A percentile compares a stretch with the other conserved stretches of the same genome.
phyloP scores from a whole-genome alignment of 2,888 invertebrate species.

The Diabrotica balteata region DNA sequence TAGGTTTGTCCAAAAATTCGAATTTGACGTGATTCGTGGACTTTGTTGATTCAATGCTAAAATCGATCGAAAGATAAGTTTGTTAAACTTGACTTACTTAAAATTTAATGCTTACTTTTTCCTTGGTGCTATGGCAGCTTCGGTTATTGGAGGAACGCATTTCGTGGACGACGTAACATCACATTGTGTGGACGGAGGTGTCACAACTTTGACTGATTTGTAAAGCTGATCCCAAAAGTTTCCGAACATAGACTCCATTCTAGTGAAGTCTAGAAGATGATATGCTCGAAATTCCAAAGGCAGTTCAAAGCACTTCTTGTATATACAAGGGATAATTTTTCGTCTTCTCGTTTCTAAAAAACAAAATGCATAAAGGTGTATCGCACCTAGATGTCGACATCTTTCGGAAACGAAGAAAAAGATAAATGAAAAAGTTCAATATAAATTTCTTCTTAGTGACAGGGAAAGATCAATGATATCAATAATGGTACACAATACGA shows the following conservation, averaged over 20 bases:
- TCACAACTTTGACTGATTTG: slow-evolving; percentile 61
- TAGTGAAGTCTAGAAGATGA: slow-evolving; percentile 69
- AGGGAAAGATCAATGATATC: too few species aligned
- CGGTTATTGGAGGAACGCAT: too few species aligned
- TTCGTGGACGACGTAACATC: not conserved
- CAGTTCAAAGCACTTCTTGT: slow-evolving; percentile 58
- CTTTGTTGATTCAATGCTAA: slow-evolving; percentile 13
- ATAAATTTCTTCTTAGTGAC: too few species aligned
- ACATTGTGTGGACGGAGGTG: slow-evolving; percentile 9
- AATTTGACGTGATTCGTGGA: slow-evolving; percentile 22
- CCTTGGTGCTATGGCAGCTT: not conserved
- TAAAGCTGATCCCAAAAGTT: slow-evolving; percentile 77
- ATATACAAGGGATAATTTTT: slow-evolving; percentile 42
- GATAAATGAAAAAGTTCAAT: too few species aligned
- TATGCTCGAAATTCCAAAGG: slow-evolving; percentile 73
- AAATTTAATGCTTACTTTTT: not conserved
- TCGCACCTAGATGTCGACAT: too few species aligned
- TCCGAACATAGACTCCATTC: slow-evolving; percentile 62
- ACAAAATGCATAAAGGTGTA: too few species aligned
- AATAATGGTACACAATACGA: too few species aligned
- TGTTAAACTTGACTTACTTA: too few species aligned
- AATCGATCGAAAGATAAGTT: not conserved
- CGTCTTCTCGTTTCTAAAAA: slow-evolving; percentile 36
- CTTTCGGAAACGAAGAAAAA: too few species aligned
- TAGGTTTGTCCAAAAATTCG: slow-evolving; percentile 2